phyloP scores from a whole-genome alignment of 2,113 vertebrate species.

The Chaetodon auriga region DNA sequence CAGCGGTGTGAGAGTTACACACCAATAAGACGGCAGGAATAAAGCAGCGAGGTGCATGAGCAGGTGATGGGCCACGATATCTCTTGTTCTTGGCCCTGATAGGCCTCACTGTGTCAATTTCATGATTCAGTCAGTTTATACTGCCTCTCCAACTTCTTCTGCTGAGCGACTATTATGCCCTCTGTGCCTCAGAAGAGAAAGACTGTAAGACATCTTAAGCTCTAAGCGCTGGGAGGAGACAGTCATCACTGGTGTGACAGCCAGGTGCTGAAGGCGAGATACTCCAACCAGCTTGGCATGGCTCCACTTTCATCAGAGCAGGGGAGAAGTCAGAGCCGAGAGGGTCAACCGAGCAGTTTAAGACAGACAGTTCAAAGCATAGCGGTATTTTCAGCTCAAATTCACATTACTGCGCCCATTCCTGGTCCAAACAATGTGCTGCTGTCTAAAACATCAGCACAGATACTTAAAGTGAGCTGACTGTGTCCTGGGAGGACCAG shows the following conservation, averaged over 20 bases:
- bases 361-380: slow-evolving; percentile 57
- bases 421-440: slow-evolving; percentile 53
- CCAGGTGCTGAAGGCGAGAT: slow-evolving; percentile 67
- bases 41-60: slow-evolving; percentile 20
- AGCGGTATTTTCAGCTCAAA: slow-evolving; percentile 51
- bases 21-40: slow-evolving; percentile 21
- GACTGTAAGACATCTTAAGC: slow-evolving; percentile 54
- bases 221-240: slow-evolving; percentile 60
- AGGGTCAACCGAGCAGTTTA: slow-evolving; percentile 65
- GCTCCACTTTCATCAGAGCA: slow-evolving; percentile 64
- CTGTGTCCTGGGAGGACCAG: slow-evolving; percentile 31
- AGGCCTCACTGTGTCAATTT: slow-evolving; percentile 49
- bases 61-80: slow-evolving; percentile 9
- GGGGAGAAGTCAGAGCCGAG: slow-evolving; percentile 48
- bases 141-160: slow-evolving; percentile 37
- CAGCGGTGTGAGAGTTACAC: slow-evolving; percentile 1
- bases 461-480: slow-evolving; percentile 43
- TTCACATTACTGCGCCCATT: slow-evolving; percentile 34
- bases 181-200: slow-evolving; percentile 36
- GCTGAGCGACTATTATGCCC: slow-evolving; percentile 48
- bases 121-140: slow-evolving; percentile 37
- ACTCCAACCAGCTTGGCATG: slow-evolving; percentile 45
- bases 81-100: slow-evolving; percentile 29
- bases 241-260: slow-evolving; percentile 70
- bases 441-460: slow-evolving; percentile 51